Conservation (phyloP, 2,113 vertebrate species). For the Promerops cafer region DNA sequence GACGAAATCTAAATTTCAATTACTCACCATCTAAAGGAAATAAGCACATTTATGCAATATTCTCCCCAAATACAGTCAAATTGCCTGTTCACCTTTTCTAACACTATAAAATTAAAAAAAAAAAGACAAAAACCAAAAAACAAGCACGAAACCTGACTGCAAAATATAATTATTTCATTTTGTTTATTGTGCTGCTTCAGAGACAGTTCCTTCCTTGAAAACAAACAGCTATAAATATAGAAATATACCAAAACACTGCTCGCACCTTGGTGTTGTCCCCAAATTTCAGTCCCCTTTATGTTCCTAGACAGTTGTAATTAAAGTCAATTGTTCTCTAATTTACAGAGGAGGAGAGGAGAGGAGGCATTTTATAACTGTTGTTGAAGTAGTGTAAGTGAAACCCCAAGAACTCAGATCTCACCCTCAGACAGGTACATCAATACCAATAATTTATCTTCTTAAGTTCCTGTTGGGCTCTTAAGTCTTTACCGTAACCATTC, state of each 20-base stretch:
- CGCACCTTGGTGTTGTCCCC: neutral
- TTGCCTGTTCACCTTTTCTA: neutral
- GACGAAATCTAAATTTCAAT: neutral
- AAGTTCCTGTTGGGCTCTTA: slow-evolving; percentile 8
- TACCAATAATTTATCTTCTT: slow-evolving; percentile 41
- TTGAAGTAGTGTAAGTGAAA: slow-evolving; percentile 54
- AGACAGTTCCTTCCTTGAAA: neutral
- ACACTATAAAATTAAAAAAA: neutral
- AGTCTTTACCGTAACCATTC: slow-evolving; percentile 29
- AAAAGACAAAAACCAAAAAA: neutral
- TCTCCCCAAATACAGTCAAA: neutral
- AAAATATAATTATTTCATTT: neutral
- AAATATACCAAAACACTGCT: neutral
- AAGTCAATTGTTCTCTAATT: slow-evolving; percentile 60
- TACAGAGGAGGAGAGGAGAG: slow-evolving; percentile 60
- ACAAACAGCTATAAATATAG: neutral
- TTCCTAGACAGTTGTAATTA: slow-evolving; percentile 58
- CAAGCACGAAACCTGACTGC: neutral
- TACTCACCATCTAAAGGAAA: neutral
- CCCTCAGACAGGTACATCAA: neutral
- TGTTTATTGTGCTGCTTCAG: neutral
- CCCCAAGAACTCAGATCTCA: slow-evolving; percentile 32
- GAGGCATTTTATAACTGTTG: slow-evolving; percentile 56
- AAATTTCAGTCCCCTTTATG: neutral
- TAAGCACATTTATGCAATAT: neutral